These are phyloP conservation scores for Ptiloglossa arizonensis DNA, from an alignment of 1,140 invertebrate genomes.

Conservation along the genomic window DNA sequence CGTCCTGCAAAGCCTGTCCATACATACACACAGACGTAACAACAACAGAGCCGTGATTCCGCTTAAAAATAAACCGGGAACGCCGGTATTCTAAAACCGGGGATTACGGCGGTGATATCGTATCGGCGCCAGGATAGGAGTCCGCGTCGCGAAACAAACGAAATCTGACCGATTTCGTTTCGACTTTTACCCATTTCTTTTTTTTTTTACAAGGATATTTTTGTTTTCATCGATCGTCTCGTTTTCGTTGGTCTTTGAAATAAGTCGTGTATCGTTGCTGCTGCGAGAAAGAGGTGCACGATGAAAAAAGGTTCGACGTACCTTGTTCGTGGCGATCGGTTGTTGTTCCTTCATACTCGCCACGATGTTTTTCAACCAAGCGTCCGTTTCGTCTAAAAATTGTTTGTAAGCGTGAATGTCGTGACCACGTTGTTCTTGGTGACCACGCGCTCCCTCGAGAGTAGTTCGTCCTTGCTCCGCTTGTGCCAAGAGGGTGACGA, in stretches of 20 bases:
- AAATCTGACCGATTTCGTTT: too few relatives aligned
- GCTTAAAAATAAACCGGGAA: constrained; percentile 20
- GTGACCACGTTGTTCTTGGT: constrained; percentile 82
- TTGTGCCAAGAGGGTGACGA: constrained; percentile 83
- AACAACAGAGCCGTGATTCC: not conserved
- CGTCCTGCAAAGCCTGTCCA: constrained; percentile 73
- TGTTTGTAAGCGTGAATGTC: constrained; percentile 84
- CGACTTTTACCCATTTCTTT: too few relatives aligned
- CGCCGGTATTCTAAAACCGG: constrained; percentile 13
- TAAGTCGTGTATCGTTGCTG: too few relatives aligned
- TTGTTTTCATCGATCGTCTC: too few relatives aligned
- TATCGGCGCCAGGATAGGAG: too few relatives aligned
- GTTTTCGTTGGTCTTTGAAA: too few relatives aligned
- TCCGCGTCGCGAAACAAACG: too few relatives aligned
- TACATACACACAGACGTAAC: constrained; percentile 13
- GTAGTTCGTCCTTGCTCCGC: constrained; percentile 84
- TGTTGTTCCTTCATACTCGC: constrained; percentile 63
- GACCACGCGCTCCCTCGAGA: constrained; percentile 83
- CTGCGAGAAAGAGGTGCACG: too few relatives aligned
- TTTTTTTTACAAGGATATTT: too few relatives aligned
- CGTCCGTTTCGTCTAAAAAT: constrained; percentile 85
- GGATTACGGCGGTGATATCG: not conserved
- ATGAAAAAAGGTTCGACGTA: too few relatives aligned
- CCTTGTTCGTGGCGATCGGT: constrained; percentile 43
- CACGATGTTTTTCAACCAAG: constrained; percentile 82